Evolutionary conservation across 2,797 vertebrate species (phyloP), one percentile per base, ranked within the genome.

Genomic region (Australoheros facetus): DNA sequence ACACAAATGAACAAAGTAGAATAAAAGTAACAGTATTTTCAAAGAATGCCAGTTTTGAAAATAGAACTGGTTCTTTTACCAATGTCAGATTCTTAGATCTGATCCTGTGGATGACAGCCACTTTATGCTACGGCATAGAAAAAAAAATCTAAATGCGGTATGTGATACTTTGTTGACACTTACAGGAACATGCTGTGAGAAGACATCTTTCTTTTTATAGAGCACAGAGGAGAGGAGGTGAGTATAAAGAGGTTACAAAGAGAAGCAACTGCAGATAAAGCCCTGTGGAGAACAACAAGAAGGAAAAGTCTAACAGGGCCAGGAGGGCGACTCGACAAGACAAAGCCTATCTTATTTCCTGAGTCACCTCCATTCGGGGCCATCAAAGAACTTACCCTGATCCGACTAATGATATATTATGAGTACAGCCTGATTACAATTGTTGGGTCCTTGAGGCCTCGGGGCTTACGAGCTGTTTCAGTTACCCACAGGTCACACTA

Each of bases 301-400:
- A 85, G 57, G 74, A 81, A 75, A 76, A 62, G 34, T 34, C 80
- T 87, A 78, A 86, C 88, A 89, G 83, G 59, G 83, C 76, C 66
- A 85, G 71, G 66, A 87, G 69, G 77, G 75, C 75, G 57, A 80
- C 56, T 81, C 23, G 85, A 11, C 51, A 39, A 77, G 76, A 89
- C 45, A 19, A 77, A 73, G 64, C 34, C 66, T 62, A 83, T 75
- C 75, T 83, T 3, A 1, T 80, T 75, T 87, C 82, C 79, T 83
- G 87, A 90, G 74, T 92, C 88, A 90, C 86, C 87, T 89, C 86
- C 70, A 84, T 62, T 84, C 56, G 59, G 26, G 75, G 81, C 77
- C 92, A 93, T 96, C 94, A 95, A 89, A 56, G 58, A 71, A 81
- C 81, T 88, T 75, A 81, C 87, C 75, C 71, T 93, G 87, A 95